phyloP scores from a whole-genome alignment of 2,888 invertebrate genomes.

The Oscheius onirici region DNA sequence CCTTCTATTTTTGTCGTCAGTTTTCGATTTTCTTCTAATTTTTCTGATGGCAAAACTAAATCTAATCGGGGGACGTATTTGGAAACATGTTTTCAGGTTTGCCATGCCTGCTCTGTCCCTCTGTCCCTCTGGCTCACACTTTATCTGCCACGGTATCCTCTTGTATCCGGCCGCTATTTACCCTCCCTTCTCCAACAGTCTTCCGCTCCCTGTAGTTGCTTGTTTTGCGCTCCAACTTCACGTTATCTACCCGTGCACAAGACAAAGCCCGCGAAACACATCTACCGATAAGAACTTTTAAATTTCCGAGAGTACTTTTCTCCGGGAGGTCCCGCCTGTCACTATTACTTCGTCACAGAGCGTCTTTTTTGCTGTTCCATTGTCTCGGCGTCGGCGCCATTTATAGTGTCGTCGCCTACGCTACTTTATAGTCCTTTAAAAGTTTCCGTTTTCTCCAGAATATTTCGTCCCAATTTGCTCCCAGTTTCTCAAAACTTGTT shows the following conservation, averaged over 20 bases:
- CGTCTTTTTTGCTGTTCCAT: not conserved
- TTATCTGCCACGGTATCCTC: conserved; percentile 5
- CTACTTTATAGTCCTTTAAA: no score
- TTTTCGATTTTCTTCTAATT: no score
- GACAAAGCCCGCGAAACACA: conserved; percentile 3
- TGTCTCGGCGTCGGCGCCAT: not conserved
- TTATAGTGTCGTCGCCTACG: no score
- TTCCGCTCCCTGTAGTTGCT: not conserved
- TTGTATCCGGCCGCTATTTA: conserved; percentile 22
- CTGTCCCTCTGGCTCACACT: not conserved
- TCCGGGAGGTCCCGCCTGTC: not conserved
- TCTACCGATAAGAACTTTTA: not conserved
- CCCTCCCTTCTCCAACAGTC: conserved; percentile 5
- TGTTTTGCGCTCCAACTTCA: conserved; percentile 9
- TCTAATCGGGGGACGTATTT: no score
- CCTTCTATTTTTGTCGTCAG: no score
- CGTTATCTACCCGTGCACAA: not conserved
- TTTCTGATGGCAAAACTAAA: no score
- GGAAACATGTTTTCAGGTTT: no score
- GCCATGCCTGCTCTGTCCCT: not conserved
- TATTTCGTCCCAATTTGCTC: no score
- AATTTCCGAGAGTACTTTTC: not conserved
- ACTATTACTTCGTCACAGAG: not conserved
- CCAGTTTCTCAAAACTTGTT: no score
- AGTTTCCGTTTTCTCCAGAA: no score